phyloP scores from a whole-genome alignment of 2,113 vertebrate species.

The Phalacrocorax aristotelis region DNA sequence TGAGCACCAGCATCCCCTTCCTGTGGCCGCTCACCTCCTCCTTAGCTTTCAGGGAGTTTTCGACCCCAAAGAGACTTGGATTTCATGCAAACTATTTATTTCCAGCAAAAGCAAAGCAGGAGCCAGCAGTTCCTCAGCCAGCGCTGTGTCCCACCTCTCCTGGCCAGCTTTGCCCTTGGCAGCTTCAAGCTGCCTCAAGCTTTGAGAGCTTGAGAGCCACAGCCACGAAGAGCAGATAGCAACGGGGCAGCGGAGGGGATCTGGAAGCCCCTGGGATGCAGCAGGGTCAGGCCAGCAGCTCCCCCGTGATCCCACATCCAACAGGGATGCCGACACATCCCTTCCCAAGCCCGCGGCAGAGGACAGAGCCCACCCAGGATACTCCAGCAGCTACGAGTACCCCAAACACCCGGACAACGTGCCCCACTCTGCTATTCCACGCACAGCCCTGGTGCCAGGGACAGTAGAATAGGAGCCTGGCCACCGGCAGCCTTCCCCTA shows the following conservation, averaged over 20 bases:
- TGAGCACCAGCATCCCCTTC: neutral
- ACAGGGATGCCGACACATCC: accelerated
- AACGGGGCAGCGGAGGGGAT: accelerated
- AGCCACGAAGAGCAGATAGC: accelerated
- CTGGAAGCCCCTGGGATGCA: neutral
- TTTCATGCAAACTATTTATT: neutral
- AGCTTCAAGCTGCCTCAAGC: neutral
- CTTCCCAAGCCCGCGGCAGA: accelerated
- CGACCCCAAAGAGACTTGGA: neutral
- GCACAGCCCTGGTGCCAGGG: neutral
- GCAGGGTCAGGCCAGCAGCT: neutral
- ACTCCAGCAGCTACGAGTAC: accelerated
- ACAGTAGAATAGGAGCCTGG: neutral
- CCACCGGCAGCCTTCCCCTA: neutral
- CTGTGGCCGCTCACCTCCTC: neutral
- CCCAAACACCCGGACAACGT: neutral
- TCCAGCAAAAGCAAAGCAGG: neutral
- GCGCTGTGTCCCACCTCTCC: neutral
- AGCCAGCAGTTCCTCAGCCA: neutral
- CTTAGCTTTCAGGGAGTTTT: neutral
- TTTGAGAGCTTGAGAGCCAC: neutral
- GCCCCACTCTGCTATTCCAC: neutral
- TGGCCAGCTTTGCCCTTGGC: too few species aligned
- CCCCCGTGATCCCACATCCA: too few species aligned
- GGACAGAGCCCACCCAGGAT: neutral